These are phyloP conservation scores for Monarcha castaneiventris DNA, from an alignment of 2,113 vertebrate species.

Conservation along the genomic window DNA sequence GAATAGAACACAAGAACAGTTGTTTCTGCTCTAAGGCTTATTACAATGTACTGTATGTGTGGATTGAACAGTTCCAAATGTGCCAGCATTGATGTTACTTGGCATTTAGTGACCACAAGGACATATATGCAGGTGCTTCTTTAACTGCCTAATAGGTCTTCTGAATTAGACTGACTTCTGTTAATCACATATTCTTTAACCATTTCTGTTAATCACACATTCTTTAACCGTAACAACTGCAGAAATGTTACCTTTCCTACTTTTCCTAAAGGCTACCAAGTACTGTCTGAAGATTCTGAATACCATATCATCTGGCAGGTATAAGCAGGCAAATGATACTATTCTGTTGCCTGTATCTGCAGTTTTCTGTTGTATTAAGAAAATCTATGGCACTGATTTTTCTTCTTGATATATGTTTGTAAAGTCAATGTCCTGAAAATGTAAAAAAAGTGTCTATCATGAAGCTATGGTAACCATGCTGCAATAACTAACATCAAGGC, in stretches of 20 bases:
- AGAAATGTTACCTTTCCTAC: neutral
- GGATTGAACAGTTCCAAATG: neutral
- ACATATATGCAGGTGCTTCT: neutral
- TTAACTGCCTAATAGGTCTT: neutral
- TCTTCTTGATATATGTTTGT: neutral
- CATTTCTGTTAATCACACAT: neutral
- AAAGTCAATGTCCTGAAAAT: neutral
- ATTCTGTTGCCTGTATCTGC: neutral
- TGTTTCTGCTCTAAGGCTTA: neutral
- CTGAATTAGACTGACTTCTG: neutral
- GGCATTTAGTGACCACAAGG: neutral
- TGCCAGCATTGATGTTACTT: rapidly evolving
- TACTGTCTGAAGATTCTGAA: neutral
- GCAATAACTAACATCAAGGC: neutral
- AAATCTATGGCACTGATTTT: neutral
- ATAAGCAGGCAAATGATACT: neutral
- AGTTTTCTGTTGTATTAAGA: neutral
- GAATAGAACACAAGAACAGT: neutral
- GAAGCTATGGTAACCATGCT: neutral
- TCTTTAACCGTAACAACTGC: neutral
- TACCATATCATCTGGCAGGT: neutral
- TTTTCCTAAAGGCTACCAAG: neutral
- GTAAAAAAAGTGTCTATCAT: neutral
- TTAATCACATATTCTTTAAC: neutral
- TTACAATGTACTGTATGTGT: neutral